These are phyloP conservation scores for Microplitis deprimator DNA, from an alignment of 2,888 invertebrate species.

Conservation along the genomic window DNA sequence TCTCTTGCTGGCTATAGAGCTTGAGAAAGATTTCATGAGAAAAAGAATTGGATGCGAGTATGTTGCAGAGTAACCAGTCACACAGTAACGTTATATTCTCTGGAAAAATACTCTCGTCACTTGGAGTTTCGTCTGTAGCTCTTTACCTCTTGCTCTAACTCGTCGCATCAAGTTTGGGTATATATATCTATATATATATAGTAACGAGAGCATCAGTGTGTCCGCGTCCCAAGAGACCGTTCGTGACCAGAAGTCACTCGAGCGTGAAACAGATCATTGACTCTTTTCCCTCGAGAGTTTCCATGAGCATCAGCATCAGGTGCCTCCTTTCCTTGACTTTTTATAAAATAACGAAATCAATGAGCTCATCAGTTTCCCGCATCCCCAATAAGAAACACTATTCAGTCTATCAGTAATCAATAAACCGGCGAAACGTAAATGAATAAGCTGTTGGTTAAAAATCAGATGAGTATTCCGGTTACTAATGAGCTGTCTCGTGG, in stretches of 20 bases:
- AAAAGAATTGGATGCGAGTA: slow-evolving; percentile 31
- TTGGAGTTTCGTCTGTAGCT: not conserved
- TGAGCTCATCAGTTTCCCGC: not conserved
- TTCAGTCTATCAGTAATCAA: not conserved
- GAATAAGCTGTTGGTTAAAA: not conserved
- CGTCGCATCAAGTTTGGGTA: not conserved
- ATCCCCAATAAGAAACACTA: too few relatives aligned
- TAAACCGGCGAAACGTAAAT: not conserved
- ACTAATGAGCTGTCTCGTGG: slow-evolving; percentile 24
- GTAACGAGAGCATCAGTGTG: slow-evolving; percentile 11
- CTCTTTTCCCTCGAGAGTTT: slow-evolving; percentile 29
- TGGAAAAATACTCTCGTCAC: slow-evolving; percentile 36
- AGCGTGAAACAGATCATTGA: slow-evolving; percentile 40
- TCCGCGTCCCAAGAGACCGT: slow-evolving; percentile 40
- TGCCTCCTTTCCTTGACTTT: not conserved
- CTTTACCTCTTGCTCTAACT: slow-evolving; percentile 30
- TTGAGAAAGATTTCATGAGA: slow-evolving; percentile 15
- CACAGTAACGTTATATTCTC: slow-evolving; percentile 25
- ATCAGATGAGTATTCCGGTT: too few relatives aligned
- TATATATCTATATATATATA: too few relatives aligned
- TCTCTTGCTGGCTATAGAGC: slow-evolving; percentile 14
- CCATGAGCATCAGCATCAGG: not conserved
- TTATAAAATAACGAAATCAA: not conserved
- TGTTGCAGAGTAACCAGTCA: slow-evolving; percentile 3
- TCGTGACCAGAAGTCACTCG: slow-evolving; percentile 46